These are phyloP conservation scores for Anguilla anguilla DNA, from an alignment of 2,797 vertebrate species.

Conservation along the genomic window DNA sequence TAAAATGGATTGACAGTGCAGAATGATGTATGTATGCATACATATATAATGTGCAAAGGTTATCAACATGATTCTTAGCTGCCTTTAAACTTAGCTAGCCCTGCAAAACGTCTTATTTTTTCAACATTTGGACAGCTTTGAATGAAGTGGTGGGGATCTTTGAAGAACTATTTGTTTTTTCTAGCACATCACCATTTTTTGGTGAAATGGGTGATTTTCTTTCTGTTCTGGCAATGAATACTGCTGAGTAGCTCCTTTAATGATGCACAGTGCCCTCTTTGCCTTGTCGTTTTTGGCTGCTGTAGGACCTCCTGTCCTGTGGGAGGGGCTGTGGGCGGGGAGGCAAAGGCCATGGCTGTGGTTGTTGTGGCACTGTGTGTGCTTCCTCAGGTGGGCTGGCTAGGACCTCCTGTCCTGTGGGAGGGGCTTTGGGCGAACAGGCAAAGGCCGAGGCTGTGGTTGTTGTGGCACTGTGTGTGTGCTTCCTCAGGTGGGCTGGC, in stretches of 20 bases:
- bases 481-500: conserved; percentile 82
- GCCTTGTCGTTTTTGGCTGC: background rate
- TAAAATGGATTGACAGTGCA: background rate
- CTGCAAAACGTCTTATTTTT: background rate
- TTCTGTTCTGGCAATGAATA: background rate
- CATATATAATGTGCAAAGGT: background rate
- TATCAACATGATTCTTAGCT: background rate
- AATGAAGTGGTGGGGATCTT: background rate
- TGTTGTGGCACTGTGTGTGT: conserved; percentile 46
- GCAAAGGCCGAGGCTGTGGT: conserved; percentile 15
- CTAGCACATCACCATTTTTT: background rate
- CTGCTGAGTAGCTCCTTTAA: background rate
- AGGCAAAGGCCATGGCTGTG: conserved; percentile 8
- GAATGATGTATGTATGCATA: background rate
- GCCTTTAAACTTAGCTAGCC: background rate
- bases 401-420: background rate
- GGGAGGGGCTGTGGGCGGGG: background rate
- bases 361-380: conserved; percentile 43
- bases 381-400: conserved; percentile 82
- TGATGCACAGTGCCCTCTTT: background rate
- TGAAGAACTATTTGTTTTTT: background rate
- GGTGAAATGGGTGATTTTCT: background rate
- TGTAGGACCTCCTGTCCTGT: conserved; percentile 2
- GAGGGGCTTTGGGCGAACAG: background rate
- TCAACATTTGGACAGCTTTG: background rate